A percentile compares a stretch with the other conserved stretches of the same genome.
Evolutionary conservation across 2,797 vertebrate genomes (phyloP).

Genomic region (Notolepis coatsorum): DNA sequence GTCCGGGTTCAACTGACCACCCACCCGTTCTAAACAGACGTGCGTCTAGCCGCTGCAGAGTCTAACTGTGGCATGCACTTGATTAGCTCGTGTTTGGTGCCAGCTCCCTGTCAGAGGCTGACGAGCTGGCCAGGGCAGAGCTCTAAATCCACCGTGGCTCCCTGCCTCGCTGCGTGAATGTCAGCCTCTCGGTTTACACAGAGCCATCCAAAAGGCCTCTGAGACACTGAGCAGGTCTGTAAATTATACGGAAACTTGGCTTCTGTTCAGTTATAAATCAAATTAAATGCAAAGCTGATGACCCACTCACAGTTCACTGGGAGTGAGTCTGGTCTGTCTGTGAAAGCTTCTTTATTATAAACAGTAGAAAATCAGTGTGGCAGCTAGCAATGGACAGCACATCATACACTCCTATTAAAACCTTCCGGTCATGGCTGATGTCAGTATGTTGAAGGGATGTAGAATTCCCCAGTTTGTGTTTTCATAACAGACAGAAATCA

Average conservation of each 20-base stretch:
- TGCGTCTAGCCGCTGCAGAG: constrained; percentile 34
- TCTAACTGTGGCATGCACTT: constrained; percentile 57
- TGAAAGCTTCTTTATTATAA: constrained; percentile 48
- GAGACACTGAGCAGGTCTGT: constrained; percentile 44
- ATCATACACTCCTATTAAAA: constrained; percentile 2
- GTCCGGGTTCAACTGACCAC: constrained; percentile 58
- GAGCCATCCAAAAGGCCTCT: constrained; percentile 51
- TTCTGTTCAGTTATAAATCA: constrained; percentile 60
- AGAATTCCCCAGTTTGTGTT: constrained; percentile 24
- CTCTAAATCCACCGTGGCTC: constrained; percentile 59
- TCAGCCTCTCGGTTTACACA: constrained; percentile 67
- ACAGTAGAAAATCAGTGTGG: constrained; percentile 18
- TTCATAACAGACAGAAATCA: constrained; percentile 59
- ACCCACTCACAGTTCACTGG: constrained; percentile 43
- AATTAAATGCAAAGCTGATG: constrained; percentile 62
- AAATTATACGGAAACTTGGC: constrained; percentile 62
- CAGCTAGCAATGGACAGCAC: constrained; percentile 17
- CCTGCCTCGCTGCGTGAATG: constrained; percentile 66
- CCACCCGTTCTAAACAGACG: constrained; percentile 48
- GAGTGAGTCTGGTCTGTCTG: constrained; percentile 33
- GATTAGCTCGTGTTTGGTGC: constrained; percentile 62
- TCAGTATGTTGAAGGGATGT: constrained; percentile 34
- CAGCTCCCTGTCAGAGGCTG: constrained; percentile 69
- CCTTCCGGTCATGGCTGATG: constrained; percentile 45
- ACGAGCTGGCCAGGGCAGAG: constrained; percentile 63